Conservation (phyloP, 2,888 invertebrate species). For the Sympetrum striolatum region DNA sequence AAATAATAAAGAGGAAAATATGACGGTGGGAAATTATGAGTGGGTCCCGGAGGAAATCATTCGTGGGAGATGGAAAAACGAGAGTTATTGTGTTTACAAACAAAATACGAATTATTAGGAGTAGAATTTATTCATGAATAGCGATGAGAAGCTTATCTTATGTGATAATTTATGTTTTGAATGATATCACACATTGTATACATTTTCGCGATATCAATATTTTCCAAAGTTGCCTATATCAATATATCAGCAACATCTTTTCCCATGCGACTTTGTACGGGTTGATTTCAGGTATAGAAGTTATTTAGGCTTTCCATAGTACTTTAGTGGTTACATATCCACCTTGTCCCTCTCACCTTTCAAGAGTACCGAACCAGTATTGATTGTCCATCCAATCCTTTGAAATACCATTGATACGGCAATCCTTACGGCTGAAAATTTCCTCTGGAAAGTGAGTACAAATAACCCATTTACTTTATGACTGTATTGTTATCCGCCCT, state of each 20-base stretch:
- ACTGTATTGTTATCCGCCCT: background rate
- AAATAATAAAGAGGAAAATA: background rate
- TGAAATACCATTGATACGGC: background rate
- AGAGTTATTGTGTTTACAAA: background rate
- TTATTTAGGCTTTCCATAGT: no score
- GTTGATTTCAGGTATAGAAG: background rate
- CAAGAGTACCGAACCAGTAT: background rate
- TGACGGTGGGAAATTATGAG: background rate
- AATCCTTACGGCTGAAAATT: background rate
- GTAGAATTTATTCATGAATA: background rate
- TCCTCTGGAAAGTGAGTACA: background rate
- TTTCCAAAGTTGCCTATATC: no score
- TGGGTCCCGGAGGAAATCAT: background rate
- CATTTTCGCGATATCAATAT: no score
- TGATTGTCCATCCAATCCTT: constrained; percentile 47
- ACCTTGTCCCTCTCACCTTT: background rate
- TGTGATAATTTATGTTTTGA: background rate
- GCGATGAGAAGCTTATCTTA: background rate
- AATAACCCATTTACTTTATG: no score
- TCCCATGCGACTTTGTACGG: no score
- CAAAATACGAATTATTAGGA: background rate
- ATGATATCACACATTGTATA: no score
- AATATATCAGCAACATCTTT: no score
- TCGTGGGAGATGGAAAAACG: background rate
- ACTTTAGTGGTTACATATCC: background rate